A percentile compares a stretch with the other conserved stretches of the same genome.
phyloP scores from a whole-genome alignment of 2,888 invertebrate species.

The Neocrepidodera transversa region DNA sequence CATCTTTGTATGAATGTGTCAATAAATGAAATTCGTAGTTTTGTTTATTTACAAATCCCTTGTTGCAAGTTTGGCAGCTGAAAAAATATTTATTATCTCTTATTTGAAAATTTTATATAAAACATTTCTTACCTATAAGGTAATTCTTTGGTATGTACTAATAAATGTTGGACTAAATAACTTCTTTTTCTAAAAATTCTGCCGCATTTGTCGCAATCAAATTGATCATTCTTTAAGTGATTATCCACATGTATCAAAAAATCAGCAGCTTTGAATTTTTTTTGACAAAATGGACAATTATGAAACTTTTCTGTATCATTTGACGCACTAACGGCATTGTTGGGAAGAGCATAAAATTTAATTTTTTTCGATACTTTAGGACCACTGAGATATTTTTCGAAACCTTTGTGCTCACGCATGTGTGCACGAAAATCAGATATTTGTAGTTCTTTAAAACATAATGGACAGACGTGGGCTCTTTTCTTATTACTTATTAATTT shows the following conservation, averaged over 20 bases:
- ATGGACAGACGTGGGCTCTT: conserved; percentile 45
- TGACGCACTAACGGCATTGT: conserved; percentile 32
- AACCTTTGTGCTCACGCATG: conserved; percentile 48
- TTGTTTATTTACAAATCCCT: conserved; percentile 51
- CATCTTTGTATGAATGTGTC: conserved; percentile 43
- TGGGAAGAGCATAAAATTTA: conserved; percentile 25
- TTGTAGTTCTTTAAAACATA: conserved; percentile 48
- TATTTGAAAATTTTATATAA: conserved; percentile 49
- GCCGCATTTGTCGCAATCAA: conserved; percentile 50
- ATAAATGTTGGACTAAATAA: conserved; percentile 50
- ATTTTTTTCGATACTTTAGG: conserved; percentile 41
- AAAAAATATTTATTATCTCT: too few relatives aligned
- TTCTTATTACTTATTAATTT: neutral
- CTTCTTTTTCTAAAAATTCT: conserved; percentile 51
- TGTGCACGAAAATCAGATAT: conserved; percentile 48
- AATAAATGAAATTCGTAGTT: conserved; percentile 53
- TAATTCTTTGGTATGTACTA: conserved; percentile 51
- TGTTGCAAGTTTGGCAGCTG: conserved; percentile 50
- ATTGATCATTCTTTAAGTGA: conserved; percentile 48
- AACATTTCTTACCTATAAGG: conserved; percentile 52
- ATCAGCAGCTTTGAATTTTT: conserved; percentile 42
- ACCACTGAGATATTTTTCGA: conserved; percentile 49
- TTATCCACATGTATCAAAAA: conserved; percentile 47
- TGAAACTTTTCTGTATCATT: conserved; percentile 43
- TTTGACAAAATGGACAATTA: conserved; percentile 48